Base-by-base conservation (phyloP, 2,797 vertebrate species). In the Sarcoramphus papa region DNA sequence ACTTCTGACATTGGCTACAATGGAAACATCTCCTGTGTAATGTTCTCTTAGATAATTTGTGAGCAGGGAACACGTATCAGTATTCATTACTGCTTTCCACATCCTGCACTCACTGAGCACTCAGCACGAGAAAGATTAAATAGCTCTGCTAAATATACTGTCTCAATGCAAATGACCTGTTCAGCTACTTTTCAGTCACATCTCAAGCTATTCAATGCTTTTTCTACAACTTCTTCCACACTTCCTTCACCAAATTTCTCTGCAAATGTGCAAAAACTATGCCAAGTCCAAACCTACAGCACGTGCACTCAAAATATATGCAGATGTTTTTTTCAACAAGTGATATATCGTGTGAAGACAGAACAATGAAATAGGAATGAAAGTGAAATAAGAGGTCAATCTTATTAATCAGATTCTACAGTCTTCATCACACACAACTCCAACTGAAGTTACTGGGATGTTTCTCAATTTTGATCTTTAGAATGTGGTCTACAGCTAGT, bases 81-180 rank as follows among this genome's bases (percentile, higher is more conserved):
- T 79, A 84, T 89, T 89, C 69, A 56, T 81, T 74, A 69, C 56
- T 87, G 75, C 75, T 77, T 93, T 77, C 69, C 41, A 81, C 31
- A 80, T 89, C 56, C 88, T 77, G 64, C 78, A 41, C 60, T 93
- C 51, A 50, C 20, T 14, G 63, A 93, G 77, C 45, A 41, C 76
- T 89, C 85, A 76, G 77, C 68, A 30, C 53, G 77, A 92, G 91
- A 74, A 92, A 56, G 56, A 93, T 92, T 91, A 92, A 87, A 81
- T 80, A 91, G 74, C 47, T 68, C 50, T 56, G 64, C 81, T 91
- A 80, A 89, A 73, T 91, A 84, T 76, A 89, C 73, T 85, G 33
- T 63, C 68, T 89, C 30, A 23, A 28, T 89, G 59, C 16, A 86
- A 89, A 89, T 47, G 68, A 80, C 73, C 37, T 68, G 53, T 89